phyloP scores from a whole-genome alignment of 30 jellyfish, hydroid and myxozoan genomes.

The Catostylus mosaicus region DNA sequence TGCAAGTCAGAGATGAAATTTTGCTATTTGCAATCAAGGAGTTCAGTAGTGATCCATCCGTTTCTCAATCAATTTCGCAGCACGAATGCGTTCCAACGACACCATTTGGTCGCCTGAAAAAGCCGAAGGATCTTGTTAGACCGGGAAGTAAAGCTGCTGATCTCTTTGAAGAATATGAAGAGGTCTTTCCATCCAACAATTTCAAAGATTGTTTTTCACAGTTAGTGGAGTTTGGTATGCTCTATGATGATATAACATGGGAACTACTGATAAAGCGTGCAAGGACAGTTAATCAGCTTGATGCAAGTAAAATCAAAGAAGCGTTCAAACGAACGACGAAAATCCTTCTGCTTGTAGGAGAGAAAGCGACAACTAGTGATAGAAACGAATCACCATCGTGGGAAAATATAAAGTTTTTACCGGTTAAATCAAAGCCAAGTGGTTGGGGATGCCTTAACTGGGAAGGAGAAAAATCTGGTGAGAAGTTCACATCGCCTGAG shows the following conservation, averaged over 20 bases:
- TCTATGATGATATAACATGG: conserved; percentile 40
- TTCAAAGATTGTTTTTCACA: neutral
- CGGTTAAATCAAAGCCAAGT: conserved; percentile 18
- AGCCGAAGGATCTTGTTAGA: conserved; percentile 45
- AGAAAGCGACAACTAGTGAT: neutral
- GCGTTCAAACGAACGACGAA: conserved; percentile 10
- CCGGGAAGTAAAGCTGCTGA: conserved; percentile 62
- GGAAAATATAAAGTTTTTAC: conserved; percentile 23
- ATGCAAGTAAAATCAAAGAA: neutral
- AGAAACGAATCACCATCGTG: neutral
- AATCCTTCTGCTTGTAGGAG: neutral
- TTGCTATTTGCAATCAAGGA: conserved; percentile 2
- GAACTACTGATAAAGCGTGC: conserved; percentile 56
- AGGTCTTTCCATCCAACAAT: conserved; percentile 56
- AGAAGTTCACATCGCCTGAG: neutral
- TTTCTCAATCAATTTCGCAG: neutral
- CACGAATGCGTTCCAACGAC: conserved; percentile 42
- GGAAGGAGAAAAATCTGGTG: conserved; percentile 6
- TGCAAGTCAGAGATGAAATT: conserved; percentile 8
- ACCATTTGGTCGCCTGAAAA: conserved; percentile 29
- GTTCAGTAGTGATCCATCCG: neutral
- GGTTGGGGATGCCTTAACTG: conserved; percentile 21
- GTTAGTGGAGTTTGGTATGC: conserved; percentile 61
- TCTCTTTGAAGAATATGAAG: conserved; percentile 55
- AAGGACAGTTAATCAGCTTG: conserved; percentile 9